A percentile compares a stretch with the other conserved stretches of the same genome.
phyloP scores from a whole-genome alignment of 2,113 vertebrate genomes.

The Leptodactylus fuscus region DNA sequence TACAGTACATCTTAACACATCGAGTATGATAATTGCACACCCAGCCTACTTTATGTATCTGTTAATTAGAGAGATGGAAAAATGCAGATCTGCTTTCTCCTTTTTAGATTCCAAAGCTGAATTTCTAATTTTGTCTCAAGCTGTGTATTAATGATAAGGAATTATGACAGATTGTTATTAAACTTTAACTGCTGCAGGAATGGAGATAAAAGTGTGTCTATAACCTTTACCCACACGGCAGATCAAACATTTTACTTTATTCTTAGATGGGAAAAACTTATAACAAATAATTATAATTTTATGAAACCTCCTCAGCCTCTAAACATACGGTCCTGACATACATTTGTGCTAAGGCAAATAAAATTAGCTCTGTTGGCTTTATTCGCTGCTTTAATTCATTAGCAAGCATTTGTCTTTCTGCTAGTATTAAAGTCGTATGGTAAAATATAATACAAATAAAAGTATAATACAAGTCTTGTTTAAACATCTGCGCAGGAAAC shows the following conservation, averaged over 20 bases:
- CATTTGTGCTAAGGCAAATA: slow-evolving; percentile 22
- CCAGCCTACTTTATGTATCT: slow-evolving; percentile 71
- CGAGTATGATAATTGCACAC: slow-evolving; percentile 71
- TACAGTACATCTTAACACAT: slow-evolving; percentile 55
- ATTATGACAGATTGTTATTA: slow-evolving; percentile 75
- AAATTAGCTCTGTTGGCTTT: not conserved
- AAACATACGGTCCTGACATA: slow-evolving; percentile 39
- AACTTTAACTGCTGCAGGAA: slow-evolving; percentile 72
- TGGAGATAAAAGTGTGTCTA: slow-evolving; percentile 68
- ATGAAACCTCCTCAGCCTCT: slow-evolving; percentile 1
- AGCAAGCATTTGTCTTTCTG: not conserved
- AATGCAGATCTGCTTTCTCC: slow-evolving; percentile 71
- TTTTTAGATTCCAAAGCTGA: slow-evolving; percentile 71
- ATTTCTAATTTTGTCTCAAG: slow-evolving; percentile 70
- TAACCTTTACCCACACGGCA: slow-evolving; percentile 63
- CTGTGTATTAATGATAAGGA: slow-evolving; percentile 75
- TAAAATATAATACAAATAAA: slow-evolving; percentile 40
- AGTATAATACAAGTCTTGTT: slow-evolving; percentile 3
- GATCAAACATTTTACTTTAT: slow-evolving; percentile 67
- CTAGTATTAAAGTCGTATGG: slow-evolving; percentile 20
- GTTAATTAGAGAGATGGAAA: slow-evolving; percentile 71
- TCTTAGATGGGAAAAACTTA: slow-evolving; percentile 67
- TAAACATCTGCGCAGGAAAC: not conserved
- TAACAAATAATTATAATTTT: slow-evolving; percentile 52
- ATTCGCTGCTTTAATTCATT: slow-evolving; percentile 30